These are phyloP conservation scores for Myrmecobius fasciatus DNA, from an alignment of 2,113 vertebrate genomes.

Conservation along the genomic window DNA sequence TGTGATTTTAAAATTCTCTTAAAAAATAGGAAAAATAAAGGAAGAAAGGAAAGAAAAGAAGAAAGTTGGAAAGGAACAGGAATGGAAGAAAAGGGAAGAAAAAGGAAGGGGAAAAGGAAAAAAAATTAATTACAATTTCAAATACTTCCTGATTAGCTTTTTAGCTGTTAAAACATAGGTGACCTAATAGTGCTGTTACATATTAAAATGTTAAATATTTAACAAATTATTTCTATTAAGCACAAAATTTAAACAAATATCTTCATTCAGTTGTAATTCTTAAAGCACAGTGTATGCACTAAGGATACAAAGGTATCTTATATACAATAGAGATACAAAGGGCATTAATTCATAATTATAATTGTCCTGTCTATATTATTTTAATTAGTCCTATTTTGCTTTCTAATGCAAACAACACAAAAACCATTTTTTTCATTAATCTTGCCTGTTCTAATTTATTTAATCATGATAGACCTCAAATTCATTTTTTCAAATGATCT, in stretches of 20 bases:
- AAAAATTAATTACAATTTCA: neutral
- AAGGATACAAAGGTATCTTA: neutral
- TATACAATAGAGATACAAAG: neutral
- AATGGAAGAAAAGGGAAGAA: no score
- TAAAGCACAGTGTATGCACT: neutral
- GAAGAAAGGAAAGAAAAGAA: no score
- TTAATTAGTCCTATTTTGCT: neutral
- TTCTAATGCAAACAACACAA: neutral
- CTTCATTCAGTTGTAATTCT: neutral
- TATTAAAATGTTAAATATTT: neutral
- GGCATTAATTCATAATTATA: neutral
- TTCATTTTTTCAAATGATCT: neutral
- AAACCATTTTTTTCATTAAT: neutral
- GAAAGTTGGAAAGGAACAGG: no score
- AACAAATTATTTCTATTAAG: neutral
- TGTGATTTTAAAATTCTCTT: neutral
- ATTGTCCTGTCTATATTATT: neutral
- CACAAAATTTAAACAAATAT: neutral
- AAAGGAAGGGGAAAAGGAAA: neutral
- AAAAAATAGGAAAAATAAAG: neutral
- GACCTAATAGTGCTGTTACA: neutral
- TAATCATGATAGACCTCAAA: neutral
- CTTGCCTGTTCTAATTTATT: neutral
- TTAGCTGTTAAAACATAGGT: neutral
- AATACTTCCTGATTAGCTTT: neutral